Percentiles rank a stretch among this genome's conserved stretches.
Evolutionary conservation across 2,888 invertebrate species (phyloP).

Genomic region (Toxonevra muliebris): DNA sequence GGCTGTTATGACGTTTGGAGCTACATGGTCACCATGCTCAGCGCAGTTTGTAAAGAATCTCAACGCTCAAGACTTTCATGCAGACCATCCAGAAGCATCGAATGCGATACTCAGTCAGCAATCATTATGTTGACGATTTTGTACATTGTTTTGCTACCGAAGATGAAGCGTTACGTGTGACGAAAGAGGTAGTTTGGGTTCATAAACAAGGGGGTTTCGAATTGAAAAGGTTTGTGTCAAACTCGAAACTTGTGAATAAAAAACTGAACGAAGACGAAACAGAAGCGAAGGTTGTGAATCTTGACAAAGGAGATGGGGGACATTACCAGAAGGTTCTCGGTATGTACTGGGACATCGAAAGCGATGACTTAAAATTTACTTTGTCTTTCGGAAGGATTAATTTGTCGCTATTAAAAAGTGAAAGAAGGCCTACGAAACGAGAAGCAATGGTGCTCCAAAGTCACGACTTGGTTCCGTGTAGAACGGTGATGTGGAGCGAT

Average conservation of each 20-base stretch:
- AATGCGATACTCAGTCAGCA: slow-evolving; percentile 31
- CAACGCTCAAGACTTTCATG: slow-evolving; percentile 25
- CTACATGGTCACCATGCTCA: slow-evolving; percentile 35
- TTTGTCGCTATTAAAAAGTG: slow-evolving; percentile 8
- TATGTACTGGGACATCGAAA: slow-evolving; percentile 26
- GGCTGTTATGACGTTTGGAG: slow-evolving; percentile 44
- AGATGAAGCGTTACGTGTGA: too few species aligned
- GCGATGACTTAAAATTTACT: slow-evolving; percentile 25
- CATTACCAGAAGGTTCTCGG: slow-evolving; percentile 31
- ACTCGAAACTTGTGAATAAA: too few species aligned
- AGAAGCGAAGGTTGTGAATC: too few species aligned
- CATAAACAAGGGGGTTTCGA: too few species aligned
- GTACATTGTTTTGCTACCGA: too few species aligned
- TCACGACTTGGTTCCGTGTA: slow-evolving; percentile 16
- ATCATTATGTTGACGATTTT: too few species aligned
- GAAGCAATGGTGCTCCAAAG: slow-evolving; percentile 18
- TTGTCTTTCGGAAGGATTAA: slow-evolving; percentile 29
- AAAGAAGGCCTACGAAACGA: slow-evolving; percentile 32
- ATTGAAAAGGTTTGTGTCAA: too few species aligned
- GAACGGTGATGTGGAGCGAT: slow-evolving; percentile 26
- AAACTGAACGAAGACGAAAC: too few species aligned
- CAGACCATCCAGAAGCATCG: slow-evolving; percentile 29
- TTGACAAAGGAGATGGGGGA: neutral
- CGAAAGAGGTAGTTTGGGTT: too few species aligned
- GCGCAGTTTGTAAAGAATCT: slow-evolving; percentile 43